Evolutionary conservation across 2,888 invertebrate genomes (phyloP), one percentile per base, ranked within the genome.

Genomic region (Saturnia pavonia): DNA sequence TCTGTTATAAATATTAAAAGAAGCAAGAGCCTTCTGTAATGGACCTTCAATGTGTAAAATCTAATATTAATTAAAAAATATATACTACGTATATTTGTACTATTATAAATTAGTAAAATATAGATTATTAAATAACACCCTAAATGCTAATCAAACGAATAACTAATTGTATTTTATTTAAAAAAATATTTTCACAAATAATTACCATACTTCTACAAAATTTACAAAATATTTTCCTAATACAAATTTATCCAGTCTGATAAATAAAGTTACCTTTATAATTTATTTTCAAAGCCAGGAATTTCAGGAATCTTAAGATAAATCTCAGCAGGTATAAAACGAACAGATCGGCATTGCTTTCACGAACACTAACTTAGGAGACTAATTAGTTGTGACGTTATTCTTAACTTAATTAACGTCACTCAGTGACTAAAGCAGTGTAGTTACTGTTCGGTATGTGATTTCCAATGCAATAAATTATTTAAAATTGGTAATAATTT

Each of bases 331-430:
- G 45, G 43, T 43, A 22, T 68, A 68, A 68, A 68, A 68, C 48
- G 60, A 51, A 19, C 68, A 51, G 68, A 65, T 71, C 51, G 71
- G 71, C 68, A 60, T 70, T 70, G 67, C 67, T 70, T 69, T 71
- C 57, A 22, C 69, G 69, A 73, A 72, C 69, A 73, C 66, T 69
- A 65, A 68, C 72, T 54, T 72, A 69, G 72, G 65, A 72, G 70
- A 72, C 63, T 78, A 78, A 80, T 77, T 77, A 76, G 73, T 77
- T 80, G 69, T 67, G 76, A 75, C 74, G 71, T 74, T 77, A 74
- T 75, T 77, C 74, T 74, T 67, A 70, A 74, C 75, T 76, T 77
- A 80, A 80, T 79, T 79, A 80, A 74, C 75, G 72, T 79, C 77
- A 75, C 74, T 80, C 75, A 73, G 65, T 25, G 54, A 70, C 73